Conservation (phyloP, 2,888 invertebrate species). For the Alloplasta piceator region DNA sequence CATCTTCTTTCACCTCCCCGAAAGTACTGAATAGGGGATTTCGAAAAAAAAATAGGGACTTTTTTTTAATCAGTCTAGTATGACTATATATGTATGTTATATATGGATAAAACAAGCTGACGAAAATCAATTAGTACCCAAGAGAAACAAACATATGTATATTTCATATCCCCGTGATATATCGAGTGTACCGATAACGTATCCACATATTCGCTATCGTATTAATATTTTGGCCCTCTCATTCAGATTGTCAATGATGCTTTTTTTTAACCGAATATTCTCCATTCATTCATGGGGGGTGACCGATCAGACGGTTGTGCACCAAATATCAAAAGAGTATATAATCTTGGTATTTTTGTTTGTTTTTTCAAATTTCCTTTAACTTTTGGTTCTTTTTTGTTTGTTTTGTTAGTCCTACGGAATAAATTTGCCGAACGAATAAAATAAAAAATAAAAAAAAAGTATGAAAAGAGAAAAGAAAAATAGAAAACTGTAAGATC, state of each 20-base stretch:
- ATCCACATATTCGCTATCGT: constrained; percentile 76
- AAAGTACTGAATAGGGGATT: too few species aligned
- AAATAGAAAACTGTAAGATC: constrained; percentile 41
- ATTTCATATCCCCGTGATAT: constrained; percentile 25
- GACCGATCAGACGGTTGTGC: constrained; percentile 57
- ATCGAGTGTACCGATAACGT: constrained; percentile 61
- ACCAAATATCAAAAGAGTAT: constrained; percentile 55
- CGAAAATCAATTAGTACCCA: constrained; percentile 26
- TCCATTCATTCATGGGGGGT: constrained; percentile 68
- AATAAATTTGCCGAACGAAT: constrained; percentile 73
- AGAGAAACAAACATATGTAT: constrained; percentile 57
- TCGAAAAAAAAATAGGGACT: too few species aligned
- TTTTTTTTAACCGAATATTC: constrained; percentile 73
- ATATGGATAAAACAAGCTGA: constrained; percentile 17
- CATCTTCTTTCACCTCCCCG: too few species aligned
- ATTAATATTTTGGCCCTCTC: constrained; percentile 83
- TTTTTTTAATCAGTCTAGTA: too few species aligned
- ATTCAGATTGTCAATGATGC: constrained; percentile 76
- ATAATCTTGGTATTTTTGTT: constrained; percentile 16
- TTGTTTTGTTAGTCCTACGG: constrained; percentile 81
- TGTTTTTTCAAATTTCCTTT: constrained; percentile 25
- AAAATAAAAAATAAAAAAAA: constrained; percentile 54
- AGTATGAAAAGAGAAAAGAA: constrained; percentile 28
- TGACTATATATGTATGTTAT: too few species aligned
- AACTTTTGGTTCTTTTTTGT: constrained; percentile 34